Conservation (phyloP, 2,113 vertebrate genomes). For the Proteles cristata region DNA sequence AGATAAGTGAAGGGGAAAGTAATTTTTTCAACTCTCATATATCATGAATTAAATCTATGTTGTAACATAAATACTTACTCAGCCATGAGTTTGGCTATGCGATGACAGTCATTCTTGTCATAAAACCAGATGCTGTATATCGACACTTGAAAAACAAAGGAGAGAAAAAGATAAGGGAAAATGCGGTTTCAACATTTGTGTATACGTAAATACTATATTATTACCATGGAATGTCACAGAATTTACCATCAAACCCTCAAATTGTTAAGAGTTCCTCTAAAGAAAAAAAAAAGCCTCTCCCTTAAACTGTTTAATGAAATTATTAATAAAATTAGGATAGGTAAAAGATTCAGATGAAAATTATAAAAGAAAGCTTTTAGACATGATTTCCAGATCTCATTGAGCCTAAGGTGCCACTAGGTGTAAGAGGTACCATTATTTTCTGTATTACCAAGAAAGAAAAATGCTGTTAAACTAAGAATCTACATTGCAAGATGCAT, state of each 20-base stretch:
- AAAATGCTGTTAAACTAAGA: slow-evolving; percentile 31
- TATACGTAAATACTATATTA: slow-evolving; percentile 11
- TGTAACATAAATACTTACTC: slow-evolving; percentile 90
- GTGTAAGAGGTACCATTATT: background rate
- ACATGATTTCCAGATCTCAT: background rate
- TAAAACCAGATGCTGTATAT: slow-evolving; percentile 99
- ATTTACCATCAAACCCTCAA: background rate
- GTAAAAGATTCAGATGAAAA: slow-evolving; percentile 41
- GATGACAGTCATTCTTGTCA: slow-evolving; percentile 97
- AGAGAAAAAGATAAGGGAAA: slow-evolving; percentile 65
- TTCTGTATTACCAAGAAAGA: slow-evolving; percentile 31
- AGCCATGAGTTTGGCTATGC: slow-evolving; percentile 98
- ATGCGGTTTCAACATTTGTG: background rate
- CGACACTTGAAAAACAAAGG: slow-evolving; percentile 91
- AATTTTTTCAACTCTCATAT: slow-evolving; percentile 3
- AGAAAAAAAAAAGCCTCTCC: background rate
- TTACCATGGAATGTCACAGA: slow-evolving; percentile 28
- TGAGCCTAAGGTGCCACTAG: background rate
- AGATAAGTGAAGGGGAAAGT: background rate
- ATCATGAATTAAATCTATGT: background rate
- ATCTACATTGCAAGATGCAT: background rate
- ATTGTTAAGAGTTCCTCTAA: background rate
- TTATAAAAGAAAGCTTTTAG: background rate
- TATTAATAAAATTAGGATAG: slow-evolving; percentile 28
- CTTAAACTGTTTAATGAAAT: slow-evolving; percentile 12